Percentiles rank a stretch among this genome's conserved stretches.
These are phyloP conservation scores for Platalea minor DNA, from an alignment of 2,797 vertebrate species.

Conservation along the genomic window DNA sequence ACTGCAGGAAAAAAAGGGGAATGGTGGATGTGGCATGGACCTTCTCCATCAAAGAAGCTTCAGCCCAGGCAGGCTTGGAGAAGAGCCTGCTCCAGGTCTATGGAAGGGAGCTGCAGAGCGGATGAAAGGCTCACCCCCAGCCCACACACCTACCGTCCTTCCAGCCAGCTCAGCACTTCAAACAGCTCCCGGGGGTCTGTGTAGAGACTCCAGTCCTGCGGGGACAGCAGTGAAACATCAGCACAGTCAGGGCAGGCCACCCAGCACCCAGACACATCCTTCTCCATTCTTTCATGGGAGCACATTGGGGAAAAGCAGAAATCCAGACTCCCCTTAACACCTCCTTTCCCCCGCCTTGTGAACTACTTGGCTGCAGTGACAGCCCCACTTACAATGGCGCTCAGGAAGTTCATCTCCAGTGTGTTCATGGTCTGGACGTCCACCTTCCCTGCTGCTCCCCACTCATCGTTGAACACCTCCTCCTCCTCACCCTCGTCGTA, in stretches of 20 bases:
- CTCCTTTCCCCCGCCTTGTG: background rate
- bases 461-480: slow-evolving; percentile 97
- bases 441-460: slow-evolving; percentile 94
- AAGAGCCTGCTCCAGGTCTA: background rate
- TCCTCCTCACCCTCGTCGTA: slow-evolving; percentile 98
- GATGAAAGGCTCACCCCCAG: background rate
- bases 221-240: background rate
- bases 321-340: background rate
- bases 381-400: slow-evolving; percentile 86
- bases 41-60: background rate
- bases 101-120: background rate
- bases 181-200: slow-evolving; percentile 91
- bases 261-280: background rate
- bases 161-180: slow-evolving; percentile 87
- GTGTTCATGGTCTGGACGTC: slow-evolving; percentile 91
- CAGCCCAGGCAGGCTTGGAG: background rate
- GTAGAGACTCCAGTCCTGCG: slow-evolving; percentile 94
- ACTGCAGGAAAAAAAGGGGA: slow-evolving; percentile 62
- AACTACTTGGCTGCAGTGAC: background rate
- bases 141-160: slow-evolving; percentile 86
- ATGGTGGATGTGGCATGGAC: fast-evolving
- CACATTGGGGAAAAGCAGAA: background rate
- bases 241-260: background rate
- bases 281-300: background rate
- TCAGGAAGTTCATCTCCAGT: slow-evolving; percentile 95